Base-by-base conservation (phyloP, 2,797 vertebrate species). In the Perodicticus potto region DNA sequence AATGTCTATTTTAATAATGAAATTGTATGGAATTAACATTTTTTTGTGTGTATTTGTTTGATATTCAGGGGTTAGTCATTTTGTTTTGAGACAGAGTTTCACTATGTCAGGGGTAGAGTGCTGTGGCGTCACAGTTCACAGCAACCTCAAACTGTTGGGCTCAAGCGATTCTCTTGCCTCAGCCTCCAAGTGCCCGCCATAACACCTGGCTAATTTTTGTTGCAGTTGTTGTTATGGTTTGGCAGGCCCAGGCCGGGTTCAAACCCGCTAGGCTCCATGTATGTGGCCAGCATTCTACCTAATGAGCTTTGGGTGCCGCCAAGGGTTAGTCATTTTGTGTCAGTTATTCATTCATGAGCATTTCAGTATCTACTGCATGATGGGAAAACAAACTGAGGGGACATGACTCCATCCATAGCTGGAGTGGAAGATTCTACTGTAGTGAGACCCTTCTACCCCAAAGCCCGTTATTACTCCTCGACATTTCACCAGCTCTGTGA, bases 1-100 rank as follows among this genome's bases (percentile, higher is more conserved):
- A 61, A 69, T 78, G 23, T 84, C 49, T 91, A 43, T 84, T 94
- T 96, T 89, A 76, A 82, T 40, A 88, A 88, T 55, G 13, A 86
- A 34, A 27, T 14, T 81, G 55, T 76, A 53, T 65, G 40, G 45
- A 94, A 88, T 94, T 53, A 73, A 88, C 55, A 69, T 12, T 80
- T 70, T 70, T 45, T 53, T 25, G 55, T 4, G 7, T 22, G 63
- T 40, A 6, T 72, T 69, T 86, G 27, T 72, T 81, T 90, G 59
- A 77, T 67, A 80, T 92, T 86, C 25, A 81, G 32, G 61, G 27
- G 49, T 53, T 81, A 23, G n/a, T 87, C 43, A 27, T 61, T 97
- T 85, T 65, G 16, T 53, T 53, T 17, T 16, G 14, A 16, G 49
- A 53, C 14, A 53, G 14, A 53, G 14, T 53, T 14, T 53, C 49